A percentile compares a stretch with the other conserved stretches of the same genome.
Evolutionary conservation across 2,113 vertebrate species (phyloP).

Genomic region (Siphamia tubifer): DNA sequence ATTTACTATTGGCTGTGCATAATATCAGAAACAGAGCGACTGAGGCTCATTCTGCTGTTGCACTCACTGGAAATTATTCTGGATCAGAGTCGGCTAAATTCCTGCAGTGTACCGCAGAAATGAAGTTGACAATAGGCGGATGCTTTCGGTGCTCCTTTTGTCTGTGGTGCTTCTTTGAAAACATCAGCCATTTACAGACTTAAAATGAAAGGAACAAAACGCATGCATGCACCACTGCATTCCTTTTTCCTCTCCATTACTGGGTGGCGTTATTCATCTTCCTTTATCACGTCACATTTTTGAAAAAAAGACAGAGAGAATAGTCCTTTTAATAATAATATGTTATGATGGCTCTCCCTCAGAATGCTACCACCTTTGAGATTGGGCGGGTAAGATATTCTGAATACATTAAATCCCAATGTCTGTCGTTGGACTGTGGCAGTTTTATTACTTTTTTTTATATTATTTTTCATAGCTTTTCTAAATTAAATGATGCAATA

Average conservation of each 20-base stretch:
- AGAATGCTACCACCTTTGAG: no score
- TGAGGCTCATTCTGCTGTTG: neutral
- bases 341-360: no score
- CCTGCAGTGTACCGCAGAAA: neutral
- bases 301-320: neutral
- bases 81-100: neutral
- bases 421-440: no score
- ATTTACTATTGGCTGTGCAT: neutral
- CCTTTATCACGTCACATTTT: neutral
- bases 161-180: neutral
- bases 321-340: no score
- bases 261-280: neutral
- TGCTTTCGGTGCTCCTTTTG: neutral
- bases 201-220: conserved; percentile 7
- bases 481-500: no score
- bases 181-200: neutral
- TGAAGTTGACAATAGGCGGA: neutral
- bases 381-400: no score
- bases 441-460: no score
- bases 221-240: neutral
- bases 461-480: no score
- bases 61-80: neutral
- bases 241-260: neutral
- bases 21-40: neutral
- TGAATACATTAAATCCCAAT: no score